phyloP scores from a whole-genome alignment of 2,113 vertebrate genomes.

The Scomber colias region DNA sequence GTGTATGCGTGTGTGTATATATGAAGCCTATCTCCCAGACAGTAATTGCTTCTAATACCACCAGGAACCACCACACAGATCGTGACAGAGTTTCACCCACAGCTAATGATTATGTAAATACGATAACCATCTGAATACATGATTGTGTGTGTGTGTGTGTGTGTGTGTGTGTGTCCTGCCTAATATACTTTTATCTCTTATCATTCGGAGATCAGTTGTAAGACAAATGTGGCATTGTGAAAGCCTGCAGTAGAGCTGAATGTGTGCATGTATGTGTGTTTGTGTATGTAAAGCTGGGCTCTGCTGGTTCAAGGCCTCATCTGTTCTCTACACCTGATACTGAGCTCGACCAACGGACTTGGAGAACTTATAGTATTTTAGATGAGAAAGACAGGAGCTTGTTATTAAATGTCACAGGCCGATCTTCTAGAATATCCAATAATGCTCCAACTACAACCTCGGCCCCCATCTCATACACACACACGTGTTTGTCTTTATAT shows the following conservation, averaged over 20 bases:
- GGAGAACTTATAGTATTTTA: slow-evolving; percentile 54
- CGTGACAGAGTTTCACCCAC: slow-evolving; percentile 65
- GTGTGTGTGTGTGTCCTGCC: slow-evolving; percentile 51
- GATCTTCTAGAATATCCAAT: slow-evolving; percentile 77
- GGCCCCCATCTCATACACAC: slow-evolving; percentile 9
- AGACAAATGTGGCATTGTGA: slow-evolving; percentile 74
- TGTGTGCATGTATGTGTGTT: slow-evolving; percentile 42
- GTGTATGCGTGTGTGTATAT: not conserved
- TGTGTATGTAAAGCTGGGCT: slow-evolving; percentile 34
- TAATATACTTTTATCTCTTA: slow-evolving; percentile 70
- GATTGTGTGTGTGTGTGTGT: slow-evolving; percentile 45
- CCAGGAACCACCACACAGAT: slow-evolving; percentile 41
- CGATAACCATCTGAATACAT: slow-evolving; percentile 67
- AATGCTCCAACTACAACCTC: slow-evolving; percentile 42
- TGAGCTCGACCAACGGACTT: slow-evolving; percentile 48
- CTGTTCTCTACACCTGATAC: slow-evolving; percentile 62
- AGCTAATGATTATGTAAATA: slow-evolving; percentile 73
- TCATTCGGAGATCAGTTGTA: slow-evolving; percentile 67
- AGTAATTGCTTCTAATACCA: slow-evolving; percentile 62
- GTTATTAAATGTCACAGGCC: slow-evolving; percentile 75
- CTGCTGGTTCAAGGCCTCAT: slow-evolving; percentile 57
- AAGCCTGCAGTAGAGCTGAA: slow-evolving; percentile 29
- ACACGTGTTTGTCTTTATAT: too few relatives aligned
- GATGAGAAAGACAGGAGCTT: slow-evolving; percentile 52
- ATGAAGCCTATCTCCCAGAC: slow-evolving; percentile 16